Evolutionary conservation across 2,797 vertebrate species (phyloP).

Genomic region (Enteromius fasciolatus): DNA sequence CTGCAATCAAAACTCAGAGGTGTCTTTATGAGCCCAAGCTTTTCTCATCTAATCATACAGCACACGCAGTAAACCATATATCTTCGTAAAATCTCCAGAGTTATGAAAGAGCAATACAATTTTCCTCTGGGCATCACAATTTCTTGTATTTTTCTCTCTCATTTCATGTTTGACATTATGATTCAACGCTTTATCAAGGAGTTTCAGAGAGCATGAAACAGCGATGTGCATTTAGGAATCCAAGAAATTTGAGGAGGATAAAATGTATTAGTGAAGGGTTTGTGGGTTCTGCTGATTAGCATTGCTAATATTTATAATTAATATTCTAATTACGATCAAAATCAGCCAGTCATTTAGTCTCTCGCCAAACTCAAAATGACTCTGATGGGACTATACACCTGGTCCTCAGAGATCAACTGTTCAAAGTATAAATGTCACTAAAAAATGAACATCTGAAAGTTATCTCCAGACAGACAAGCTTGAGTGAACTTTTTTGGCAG

Average conservation of each 20-base stretch:
- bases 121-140: background rate
- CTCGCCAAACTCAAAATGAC: background rate
- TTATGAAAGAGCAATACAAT: background rate
- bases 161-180: background rate
- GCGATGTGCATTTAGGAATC: background rate
- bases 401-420: conserved; percentile 22
- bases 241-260: background rate
- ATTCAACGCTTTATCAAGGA: background rate
- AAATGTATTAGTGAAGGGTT: background rate
- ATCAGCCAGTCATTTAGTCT: conserved; percentile 8
- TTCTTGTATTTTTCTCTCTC: background rate
- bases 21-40: background rate
- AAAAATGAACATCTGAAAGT: background rate
- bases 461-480: background rate
- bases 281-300: conserved; percentile 22
- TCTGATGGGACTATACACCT: conserved; percentile 9
- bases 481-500: background rate
- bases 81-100: background rate
- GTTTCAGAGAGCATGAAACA: background rate
- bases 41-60: background rate
- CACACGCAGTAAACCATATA: background rate
- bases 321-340: conserved; percentile 5
- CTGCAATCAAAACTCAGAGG: background rate
- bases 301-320: conserved; percentile 8
- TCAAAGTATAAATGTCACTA: conserved; percentile 11